A percentile compares a stretch with the other conserved stretches of the same genome.
These are phyloP conservation scores for Aepyceros melampus DNA, from an alignment of 2,113 vertebrate genomes.

Conservation along the genomic window DNA sequence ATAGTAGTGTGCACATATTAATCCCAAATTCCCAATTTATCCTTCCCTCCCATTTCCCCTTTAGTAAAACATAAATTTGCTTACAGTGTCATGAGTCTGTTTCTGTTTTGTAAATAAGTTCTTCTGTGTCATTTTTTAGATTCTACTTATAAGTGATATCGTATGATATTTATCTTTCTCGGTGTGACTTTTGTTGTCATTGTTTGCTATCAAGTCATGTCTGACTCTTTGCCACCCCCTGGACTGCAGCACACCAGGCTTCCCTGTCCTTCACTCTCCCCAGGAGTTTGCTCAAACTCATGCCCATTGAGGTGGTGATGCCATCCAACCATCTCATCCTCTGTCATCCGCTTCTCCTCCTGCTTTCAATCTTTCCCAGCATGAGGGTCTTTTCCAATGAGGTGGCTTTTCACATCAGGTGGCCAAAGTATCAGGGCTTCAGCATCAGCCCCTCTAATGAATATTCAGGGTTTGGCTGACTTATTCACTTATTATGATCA, in stretches of 20 bases:
- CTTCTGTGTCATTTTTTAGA: background rate
- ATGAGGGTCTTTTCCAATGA: background rate
- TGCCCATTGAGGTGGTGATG: background rate
- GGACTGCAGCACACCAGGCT: background rate
- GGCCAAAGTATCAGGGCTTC: background rate
- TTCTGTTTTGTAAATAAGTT: background rate
- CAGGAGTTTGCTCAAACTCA: background rate
- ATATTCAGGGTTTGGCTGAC: background rate
- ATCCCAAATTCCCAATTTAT: background rate
- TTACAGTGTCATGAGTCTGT: background rate
- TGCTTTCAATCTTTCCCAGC: background rate
- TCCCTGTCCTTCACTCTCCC: background rate
- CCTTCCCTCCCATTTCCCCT: background rate
- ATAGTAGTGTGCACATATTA: background rate
- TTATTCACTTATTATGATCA: background rate
- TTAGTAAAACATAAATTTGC: background rate
- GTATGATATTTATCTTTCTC: background rate
- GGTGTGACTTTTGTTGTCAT: background rate
- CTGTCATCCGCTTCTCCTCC: background rate
- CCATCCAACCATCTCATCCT: background rate
- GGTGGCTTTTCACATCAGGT: background rate
- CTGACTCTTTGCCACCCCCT: background rate
- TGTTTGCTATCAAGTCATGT: background rate
- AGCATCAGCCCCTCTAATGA: background rate
- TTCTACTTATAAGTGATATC: background rate